phyloP scores from a whole-genome alignment of 2,113 vertebrate genomes.

The Taurulus bubalis region DNA sequence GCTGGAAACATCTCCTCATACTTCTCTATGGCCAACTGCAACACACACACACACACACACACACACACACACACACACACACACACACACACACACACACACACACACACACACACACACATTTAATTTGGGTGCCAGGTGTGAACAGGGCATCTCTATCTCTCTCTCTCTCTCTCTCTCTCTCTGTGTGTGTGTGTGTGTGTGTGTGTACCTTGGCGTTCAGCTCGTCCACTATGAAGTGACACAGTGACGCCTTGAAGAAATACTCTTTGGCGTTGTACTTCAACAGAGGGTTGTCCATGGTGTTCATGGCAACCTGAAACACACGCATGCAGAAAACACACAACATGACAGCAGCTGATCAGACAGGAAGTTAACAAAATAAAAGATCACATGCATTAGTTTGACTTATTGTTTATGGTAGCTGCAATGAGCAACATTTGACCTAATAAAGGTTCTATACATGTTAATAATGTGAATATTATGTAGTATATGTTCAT shows the following conservation, averaged over 20 bases:
- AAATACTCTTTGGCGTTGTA: conserved; percentile 99
- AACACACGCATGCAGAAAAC: conserved; percentile 31
- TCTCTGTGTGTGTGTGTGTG: not conserved
- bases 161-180: not conserved
- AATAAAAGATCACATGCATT: not conserved
- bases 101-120: too few species aligned
- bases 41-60: conserved; percentile 29
- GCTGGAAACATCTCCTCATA: conserved; percentile 95
- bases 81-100: conserved; percentile 3
- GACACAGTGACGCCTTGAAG: conserved; percentile 97
- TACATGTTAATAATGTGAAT: too few species aligned
- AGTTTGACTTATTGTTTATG: not conserved
- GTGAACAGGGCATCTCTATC: not conserved
- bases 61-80: conserved; percentile 8
- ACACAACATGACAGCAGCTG: not conserved
- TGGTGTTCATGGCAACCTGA: conserved; percentile 94
- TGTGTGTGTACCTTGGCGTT: conserved; percentile 91
- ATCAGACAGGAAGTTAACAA: not conserved
- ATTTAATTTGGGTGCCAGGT: not conserved
- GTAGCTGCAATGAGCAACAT: not conserved
- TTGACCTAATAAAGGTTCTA: too few species aligned
- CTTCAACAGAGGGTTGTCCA: conserved; percentile 98
- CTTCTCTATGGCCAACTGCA: conserved; percentile 90
- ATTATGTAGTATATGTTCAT: too few species aligned
- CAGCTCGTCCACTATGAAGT: conserved; percentile 98